A percentile compares a stretch with the other conserved stretches of the same genome.
Evolutionary conservation across 1,140 invertebrate species (phyloP).

Genomic region (Papilio helenus): DNA sequence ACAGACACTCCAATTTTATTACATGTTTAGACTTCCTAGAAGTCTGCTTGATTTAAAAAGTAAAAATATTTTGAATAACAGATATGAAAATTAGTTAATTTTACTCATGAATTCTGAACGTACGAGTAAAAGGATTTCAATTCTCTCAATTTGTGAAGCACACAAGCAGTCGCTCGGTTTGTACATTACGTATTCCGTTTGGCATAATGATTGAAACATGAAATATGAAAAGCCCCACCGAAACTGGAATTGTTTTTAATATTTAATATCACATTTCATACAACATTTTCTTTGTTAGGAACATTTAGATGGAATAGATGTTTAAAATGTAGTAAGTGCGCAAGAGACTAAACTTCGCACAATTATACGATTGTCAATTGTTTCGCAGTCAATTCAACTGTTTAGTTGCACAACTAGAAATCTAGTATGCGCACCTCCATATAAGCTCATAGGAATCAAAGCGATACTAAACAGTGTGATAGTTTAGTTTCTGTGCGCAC

Average conservation of each 20-base stretch:
- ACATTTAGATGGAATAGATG: neutral
- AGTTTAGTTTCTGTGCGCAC: too few species aligned
- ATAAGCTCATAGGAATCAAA: too few species aligned
- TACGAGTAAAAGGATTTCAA: neutral
- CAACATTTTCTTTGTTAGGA: neutral
- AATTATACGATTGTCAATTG: too few species aligned
- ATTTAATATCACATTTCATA: slow-evolving; percentile 10
- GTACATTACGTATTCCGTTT: slow-evolving; percentile 26
- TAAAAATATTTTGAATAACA: too few species aligned
- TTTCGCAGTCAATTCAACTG: too few species aligned
- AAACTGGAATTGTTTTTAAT: slow-evolving; percentile 1
- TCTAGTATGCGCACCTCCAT: too few species aligned
- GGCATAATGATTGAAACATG: slow-evolving; percentile 26
- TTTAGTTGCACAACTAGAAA: too few species aligned
- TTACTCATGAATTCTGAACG: neutral
- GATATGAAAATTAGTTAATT: neutral
- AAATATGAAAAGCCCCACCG: slow-evolving; percentile 7
- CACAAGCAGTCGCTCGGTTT: neutral
- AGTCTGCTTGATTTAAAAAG: too few species aligned
- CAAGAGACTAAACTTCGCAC: too few species aligned
- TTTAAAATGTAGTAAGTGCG: neutral
- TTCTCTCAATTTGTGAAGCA: neutral
- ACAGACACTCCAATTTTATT: too few species aligned
- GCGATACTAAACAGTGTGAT: too few species aligned
- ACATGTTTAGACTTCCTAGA: too few species aligned